Evolutionary conservation across 2,888 invertebrate species (phyloP).

Genomic region (Schrankia costaestrigalis): DNA sequence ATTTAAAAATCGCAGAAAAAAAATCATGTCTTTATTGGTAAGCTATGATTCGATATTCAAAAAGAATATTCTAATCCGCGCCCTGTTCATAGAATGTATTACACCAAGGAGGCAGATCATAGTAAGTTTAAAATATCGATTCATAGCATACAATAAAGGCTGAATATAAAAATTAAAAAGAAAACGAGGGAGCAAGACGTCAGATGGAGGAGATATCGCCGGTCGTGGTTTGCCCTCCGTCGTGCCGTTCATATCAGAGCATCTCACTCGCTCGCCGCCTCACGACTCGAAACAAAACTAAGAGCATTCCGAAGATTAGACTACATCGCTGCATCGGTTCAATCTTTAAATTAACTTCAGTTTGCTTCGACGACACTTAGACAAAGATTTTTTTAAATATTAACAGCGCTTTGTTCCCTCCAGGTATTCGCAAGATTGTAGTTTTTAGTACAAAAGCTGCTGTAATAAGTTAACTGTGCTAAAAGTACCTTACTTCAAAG

Average conservation of each 20-base stretch:
- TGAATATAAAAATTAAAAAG: slow-evolving; percentile 46
- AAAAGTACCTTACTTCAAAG: too few species aligned
- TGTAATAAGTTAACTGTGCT: too few species aligned
- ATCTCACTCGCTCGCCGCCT: slow-evolving; percentile 42
- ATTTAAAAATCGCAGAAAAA: too few species aligned
- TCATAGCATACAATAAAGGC: slow-evolving; percentile 39
- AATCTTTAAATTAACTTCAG: slow-evolving; percentile 25
- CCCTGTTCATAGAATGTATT: too few species aligned
- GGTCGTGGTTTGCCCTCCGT: slow-evolving; percentile 38
- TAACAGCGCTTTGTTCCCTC: too few species aligned
- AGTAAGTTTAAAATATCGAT: slow-evolving; percentile 34
- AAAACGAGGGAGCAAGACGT: slow-evolving; percentile 38
- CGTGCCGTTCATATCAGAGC: slow-evolving; percentile 44
- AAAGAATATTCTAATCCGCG: slow-evolving; percentile 6
- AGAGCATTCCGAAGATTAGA: slow-evolving; percentile 33
- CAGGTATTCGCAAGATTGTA: too few species aligned
- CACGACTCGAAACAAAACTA: slow-evolving; percentile 42
- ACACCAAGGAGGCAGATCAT: too few species aligned
- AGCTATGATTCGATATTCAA: not conserved
- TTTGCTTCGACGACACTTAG: slow-evolving; percentile 7
- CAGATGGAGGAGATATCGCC: slow-evolving; percentile 47
- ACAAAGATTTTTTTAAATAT: too few species aligned
- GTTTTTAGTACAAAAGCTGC: too few species aligned
- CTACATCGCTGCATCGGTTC: slow-evolving; percentile 34
- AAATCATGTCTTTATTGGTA: too few species aligned